phyloP scores from a whole-genome alignment of 1,140 invertebrate species.

The Acromyrmex echinatior region DNA sequence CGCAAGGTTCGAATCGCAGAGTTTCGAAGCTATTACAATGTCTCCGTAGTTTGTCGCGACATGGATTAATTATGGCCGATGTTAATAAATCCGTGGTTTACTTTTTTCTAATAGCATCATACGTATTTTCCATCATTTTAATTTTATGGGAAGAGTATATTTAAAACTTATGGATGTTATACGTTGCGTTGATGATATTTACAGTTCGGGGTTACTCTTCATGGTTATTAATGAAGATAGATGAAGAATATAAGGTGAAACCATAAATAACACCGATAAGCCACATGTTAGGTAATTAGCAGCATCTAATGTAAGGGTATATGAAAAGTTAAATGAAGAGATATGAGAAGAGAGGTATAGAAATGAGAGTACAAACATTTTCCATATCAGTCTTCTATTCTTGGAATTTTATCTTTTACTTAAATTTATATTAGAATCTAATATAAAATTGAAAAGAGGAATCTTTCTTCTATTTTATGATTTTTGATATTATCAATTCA shows the following conservation, averaged over 20 bases:
- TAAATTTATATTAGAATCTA: background rate
- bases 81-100: constrained; percentile 43
- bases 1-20: constrained; percentile 27
- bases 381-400: background rate
- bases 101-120: constrained; percentile 1
- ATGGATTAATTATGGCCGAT: constrained; percentile 42
- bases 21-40: constrained; percentile 47
- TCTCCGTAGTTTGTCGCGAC: constrained; percentile 41
- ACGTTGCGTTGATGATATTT: constrained; percentile 6
- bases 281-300: constrained; percentile 34
- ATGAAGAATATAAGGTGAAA: background rate
- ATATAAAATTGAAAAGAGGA: background rate
- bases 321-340: constrained; percentile 19
- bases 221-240: constrained; percentile 43
- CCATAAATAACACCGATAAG: constrained; percentile 42
- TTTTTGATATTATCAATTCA: background rate
- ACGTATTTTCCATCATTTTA: constrained; percentile 6
- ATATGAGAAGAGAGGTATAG: background rate
- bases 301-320: constrained; percentile 3
- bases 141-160: constrained; percentile 9
- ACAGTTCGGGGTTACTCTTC: constrained; percentile 8
- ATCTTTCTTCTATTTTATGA: background rate
- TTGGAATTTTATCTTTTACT: background rate
- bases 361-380: constrained; percentile 14
- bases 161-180: constrained; percentile 10